Base-by-base conservation (phyloP, 1,140 invertebrate species). In the Homarus americanus region DNA sequence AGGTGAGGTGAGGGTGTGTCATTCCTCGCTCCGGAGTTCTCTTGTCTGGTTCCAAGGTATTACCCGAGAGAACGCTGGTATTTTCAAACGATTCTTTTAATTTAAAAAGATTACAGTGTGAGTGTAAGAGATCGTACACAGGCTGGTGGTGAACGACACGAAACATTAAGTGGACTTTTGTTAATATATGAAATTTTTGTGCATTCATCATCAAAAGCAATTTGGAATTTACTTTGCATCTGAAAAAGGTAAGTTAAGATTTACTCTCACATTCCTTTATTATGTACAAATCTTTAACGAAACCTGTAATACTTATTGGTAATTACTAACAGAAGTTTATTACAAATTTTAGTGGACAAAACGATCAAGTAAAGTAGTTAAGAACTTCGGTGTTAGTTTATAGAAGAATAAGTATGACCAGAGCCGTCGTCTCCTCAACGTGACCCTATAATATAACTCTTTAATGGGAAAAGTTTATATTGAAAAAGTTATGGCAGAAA, bases 401-500 rank as follows among this genome's bases (percentile, higher is more conserved):
- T n/a, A n/a, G n/a, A n/a, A n/a, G n/a, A n/a, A n/a, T n/a, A n/a
- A n/a, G n/a, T n/a, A n/a, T n/a, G n/a, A n/a, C n/a, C n/a, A n/a
- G n/a, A n/a, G n/a, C n/a, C n/a, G n/a, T n/a, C n/a, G n/a, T n/a
- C n/a, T n/a, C n/a, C n/a, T n/a, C n/a, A 4, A 58, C 20, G 24
- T 58, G 15, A 58, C 53, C 4, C 53, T 58, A 15, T 58, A 20
- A 58, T 58, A 58, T 24, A 58, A 28, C 63, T 32, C 63, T 4
- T 28, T 69, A 69, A 69, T 69, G 63, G 63, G 2, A 69, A 32
- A 69, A 69, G 63, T 69, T 69, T 69, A 9, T 69, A 69, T 69
- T 69, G 63, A 32, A 32, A 32, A 69, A 32, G 63, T 69, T 69
- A 32, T 28, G 63, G 2, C 28, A 12, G 5, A 69, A 69, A 24